Percentiles rank a stretch among this genome's conserved stretches.
phyloP scores from a whole-genome alignment of 2,888 invertebrate species.

The Napeogenes inachia region DNA sequence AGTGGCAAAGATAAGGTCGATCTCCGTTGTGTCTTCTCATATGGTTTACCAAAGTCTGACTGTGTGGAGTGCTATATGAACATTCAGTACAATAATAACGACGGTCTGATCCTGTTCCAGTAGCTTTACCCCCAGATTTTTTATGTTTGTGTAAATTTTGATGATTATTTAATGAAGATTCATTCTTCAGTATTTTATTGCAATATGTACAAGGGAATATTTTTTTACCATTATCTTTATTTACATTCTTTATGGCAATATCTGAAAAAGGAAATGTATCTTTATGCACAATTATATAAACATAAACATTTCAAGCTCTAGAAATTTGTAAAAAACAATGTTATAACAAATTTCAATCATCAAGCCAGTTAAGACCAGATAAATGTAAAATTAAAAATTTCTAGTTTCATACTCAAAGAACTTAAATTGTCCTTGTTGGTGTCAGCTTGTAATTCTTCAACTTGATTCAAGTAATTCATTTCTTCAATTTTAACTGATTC shows the following conservation, averaged over 20 bases:
- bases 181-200: slow-evolving; percentile 53
- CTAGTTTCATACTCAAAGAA: neutral
- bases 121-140: slow-evolving; percentile 55
- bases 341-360: too few species aligned
- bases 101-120: slow-evolving; percentile 57
- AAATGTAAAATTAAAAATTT: too few species aligned
- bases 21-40: slow-evolving; percentile 67
- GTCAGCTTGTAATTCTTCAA: slow-evolving; percentile 19
- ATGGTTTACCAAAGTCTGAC: slow-evolving; percentile 69
- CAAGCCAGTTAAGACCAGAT: too few species aligned
- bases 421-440: neutral
- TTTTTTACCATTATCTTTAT: slow-evolving; percentile 10
- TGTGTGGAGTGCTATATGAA: slow-evolving; percentile 63
- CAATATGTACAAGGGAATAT: slow-evolving; percentile 48
- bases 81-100: slow-evolving; percentile 66
- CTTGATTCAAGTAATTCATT: slow-evolving; percentile 24
- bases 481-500: slow-evolving; percentile 26
- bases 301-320: neutral
- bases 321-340: too few species aligned
- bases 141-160: slow-evolving; percentile 55
- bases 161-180: slow-evolving; percentile 54
- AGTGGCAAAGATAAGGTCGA: slow-evolving; percentile 63
- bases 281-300: neutral
- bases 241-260: neutral
- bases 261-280: slow-evolving; percentile 6